Evolutionary conservation across 2,888 invertebrate genomes (phyloP), one percentile per base, ranked within the genome.

Genomic region (Acanthoscelides obtectus): DNA sequence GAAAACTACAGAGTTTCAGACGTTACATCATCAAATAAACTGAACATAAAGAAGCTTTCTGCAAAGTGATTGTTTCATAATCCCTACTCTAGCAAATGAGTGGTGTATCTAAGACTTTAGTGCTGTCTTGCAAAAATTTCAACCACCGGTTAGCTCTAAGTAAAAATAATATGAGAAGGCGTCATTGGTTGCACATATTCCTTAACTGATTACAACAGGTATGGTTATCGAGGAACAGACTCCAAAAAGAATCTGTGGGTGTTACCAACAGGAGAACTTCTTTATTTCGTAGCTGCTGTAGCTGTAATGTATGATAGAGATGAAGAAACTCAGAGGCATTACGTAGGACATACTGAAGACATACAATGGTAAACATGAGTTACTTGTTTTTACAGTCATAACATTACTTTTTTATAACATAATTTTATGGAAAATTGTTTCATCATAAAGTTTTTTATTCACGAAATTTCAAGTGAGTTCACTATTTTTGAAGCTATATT

Each of bases 181-280:
- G 4, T 25, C 4, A 25, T 25, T 25, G 3, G 25, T 8, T 25
- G 25, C 25, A 45, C 45, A 45, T 45, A 77, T 81, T 84, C 82
- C 84, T 85, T 85, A 81, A 84, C 75, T 17, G 20, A 45, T 8
- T n/a, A 70, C 67, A 67, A 77, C 79, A 94, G 95, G 5, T 97
- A 96, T 82, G 98, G 98, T 0, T 98, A 98, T 86, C 91, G 98
- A 73, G 98, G 98, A 0, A 91, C 93, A 12, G 97, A 98, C 85
- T 92, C 95, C 4, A 90, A 94, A 17, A 90, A 92, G 78, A 98
- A 98, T 86, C 88, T 98, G 45, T 96, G 96, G 93, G 94, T 95
- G 22, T 86, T 98, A 70, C 96, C 97, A 0, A 96, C 97, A 0
- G 98, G 97, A 0, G 98, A 98, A 84, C 88, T 97, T 8, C 87